phyloP scores from a whole-genome alignment of 2,797 vertebrate species.

The Brotula barbata region DNA sequence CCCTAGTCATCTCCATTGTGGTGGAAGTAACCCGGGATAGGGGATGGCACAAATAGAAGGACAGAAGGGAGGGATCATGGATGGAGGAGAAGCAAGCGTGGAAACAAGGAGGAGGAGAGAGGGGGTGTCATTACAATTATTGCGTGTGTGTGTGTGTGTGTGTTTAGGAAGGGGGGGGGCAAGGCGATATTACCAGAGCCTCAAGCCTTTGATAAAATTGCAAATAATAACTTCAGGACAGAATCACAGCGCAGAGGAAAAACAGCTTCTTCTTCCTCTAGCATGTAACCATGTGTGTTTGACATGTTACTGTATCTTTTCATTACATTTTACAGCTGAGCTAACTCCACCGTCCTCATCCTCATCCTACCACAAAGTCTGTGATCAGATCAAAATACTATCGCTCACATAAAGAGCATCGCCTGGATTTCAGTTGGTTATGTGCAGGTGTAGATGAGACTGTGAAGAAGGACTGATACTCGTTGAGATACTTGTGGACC shows the following conservation, averaged over 20 bases:
- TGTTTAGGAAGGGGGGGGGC: neutral
- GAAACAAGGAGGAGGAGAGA: conserved; percentile 27
- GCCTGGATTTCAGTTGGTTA: neutral
- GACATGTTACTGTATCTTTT: conserved; percentile 47
- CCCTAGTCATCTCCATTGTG: conserved; percentile 51
- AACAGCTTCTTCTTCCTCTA: conserved; percentile 38
- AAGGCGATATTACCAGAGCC: conserved; percentile 44
- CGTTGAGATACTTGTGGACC: conserved; percentile 4
- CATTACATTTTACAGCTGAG: conserved; percentile 34
- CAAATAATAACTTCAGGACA: conserved; percentile 44
- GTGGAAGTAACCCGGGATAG: conserved; percentile 69
- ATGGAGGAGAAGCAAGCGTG: conserved; percentile 25
- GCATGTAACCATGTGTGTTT: conserved; percentile 39
- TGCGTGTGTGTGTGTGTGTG: conserved; percentile 23
- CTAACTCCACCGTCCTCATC: neutral
- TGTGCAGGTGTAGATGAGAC: neutral
- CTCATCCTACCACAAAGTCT: neutral
- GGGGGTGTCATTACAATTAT: conserved; percentile 58
- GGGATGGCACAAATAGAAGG: conserved; percentile 39
- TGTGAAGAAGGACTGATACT: neutral
- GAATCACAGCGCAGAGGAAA: conserved; percentile 27
- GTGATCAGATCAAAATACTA: neutral
- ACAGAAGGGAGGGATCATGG: conserved; percentile 57
- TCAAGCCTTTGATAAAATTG: conserved; percentile 62
- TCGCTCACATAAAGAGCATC: neutral